Base-by-base conservation (phyloP, 1,140 invertebrate genomes). In the Drosophila rhopaloa region DNA sequence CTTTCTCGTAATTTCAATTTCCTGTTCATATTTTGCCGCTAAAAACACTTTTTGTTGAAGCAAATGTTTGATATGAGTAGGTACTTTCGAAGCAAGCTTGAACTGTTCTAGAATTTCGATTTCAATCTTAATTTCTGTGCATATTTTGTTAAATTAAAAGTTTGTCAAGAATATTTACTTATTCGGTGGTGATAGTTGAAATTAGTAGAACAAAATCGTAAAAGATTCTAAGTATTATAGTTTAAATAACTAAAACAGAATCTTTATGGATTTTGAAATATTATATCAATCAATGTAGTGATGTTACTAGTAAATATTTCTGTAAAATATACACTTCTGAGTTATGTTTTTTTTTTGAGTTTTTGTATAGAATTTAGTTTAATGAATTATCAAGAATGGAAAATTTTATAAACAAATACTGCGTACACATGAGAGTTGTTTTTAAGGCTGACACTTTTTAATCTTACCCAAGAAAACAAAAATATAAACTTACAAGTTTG, bases 191-290 rank as follows among this genome's bases (percentile, higher is more conserved):
- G 16, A 16, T 19, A 4, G 14, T 44, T 35, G 13, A 27, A 51
- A 44, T 54, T 24, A 46, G 38, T 29, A 53, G 11, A 46, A 24
- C 16, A 46, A 46, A 46, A 46, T 11, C 44, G 10, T 0, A 5
- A 46, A 46, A 46, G 44, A 46, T 5, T 46, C 19, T 46, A n/a
- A 40, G n/a, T 43, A 62, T 32, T 32, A 14, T 40, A 38, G 14
- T 35, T 61, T 2, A 29, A 41, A 16, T 35, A 38, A 40, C 14
- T 44, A 24, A 37, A 47, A 44, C 44, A 60, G 29, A 48, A 29
- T 24, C 5, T 5, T 27, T 48, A 5, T 19, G 13, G 29, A 6
- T 65, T 47, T 51, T 50, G 48, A 27, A 13, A 10, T 57, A n/a
- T 57, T 58, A 13, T 24, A 38, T 19, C 35, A 14, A 16, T 43